A percentile compares a stretch with the other conserved stretches of the same genome.
These are phyloP conservation scores for Colossoma macropomum DNA, from an alignment of 2,113 vertebrate genomes.

Conservation along the genomic window DNA sequence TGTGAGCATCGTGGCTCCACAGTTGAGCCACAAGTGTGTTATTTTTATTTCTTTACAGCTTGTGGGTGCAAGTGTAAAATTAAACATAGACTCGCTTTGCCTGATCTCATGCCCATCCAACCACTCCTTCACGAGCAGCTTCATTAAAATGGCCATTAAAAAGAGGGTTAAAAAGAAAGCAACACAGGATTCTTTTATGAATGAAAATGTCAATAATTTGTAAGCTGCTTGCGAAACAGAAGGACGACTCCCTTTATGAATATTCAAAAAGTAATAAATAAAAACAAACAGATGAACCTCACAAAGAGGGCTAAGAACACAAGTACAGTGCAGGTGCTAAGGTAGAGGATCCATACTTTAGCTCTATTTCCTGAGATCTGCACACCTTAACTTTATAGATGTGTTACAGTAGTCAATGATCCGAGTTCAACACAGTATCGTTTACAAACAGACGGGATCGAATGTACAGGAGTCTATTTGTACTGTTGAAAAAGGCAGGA, in stretches of 20 bases:
- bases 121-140: not conserved
- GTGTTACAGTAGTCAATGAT: not conserved
- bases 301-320: too few relatives aligned
- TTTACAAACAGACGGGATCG: not conserved
- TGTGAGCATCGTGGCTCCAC: not conserved
- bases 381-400: not conserved
- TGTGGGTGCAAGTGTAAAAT: not conserved
- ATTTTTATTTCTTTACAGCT: not conserved
- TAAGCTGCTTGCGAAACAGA: not conserved
- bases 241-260: not conserved
- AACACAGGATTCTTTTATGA: not conserved
- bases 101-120: not conserved
- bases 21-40: not conserved
- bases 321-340: too few relatives aligned
- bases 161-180: not conserved
- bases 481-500: constrained; percentile 16
- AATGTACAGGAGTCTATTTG: not conserved
- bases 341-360: too few relatives aligned
- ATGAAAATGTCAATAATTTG: not conserved
- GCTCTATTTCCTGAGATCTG: not conserved
- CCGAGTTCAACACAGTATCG: not conserved
- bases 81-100: not conserved
- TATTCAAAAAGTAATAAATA: not conserved
- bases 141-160: not conserved
- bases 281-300: not conserved